Base-by-base conservation (phyloP, 1,140 invertebrate species). In the Triops longicaudatus region DNA sequence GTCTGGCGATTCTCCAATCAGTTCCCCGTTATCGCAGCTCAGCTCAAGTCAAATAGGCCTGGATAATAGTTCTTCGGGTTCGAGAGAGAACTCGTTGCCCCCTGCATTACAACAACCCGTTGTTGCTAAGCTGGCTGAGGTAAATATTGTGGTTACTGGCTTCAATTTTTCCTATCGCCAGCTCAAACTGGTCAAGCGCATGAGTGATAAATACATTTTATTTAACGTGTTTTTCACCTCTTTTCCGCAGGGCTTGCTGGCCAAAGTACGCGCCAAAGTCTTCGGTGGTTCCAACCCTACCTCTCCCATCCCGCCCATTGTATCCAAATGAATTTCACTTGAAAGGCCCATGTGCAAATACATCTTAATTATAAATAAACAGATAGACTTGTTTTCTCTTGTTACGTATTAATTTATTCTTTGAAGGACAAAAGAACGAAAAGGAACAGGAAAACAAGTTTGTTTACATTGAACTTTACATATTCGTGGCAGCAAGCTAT, bases 81-180 rank as follows among this genome's bases (percentile, higher is more conserved):
- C 76, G 11, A 41, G 37, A 26, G 37, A 42, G 12, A 77, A 73
- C 27, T 73, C 76, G 22, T 37, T 77, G 17, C 76, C 76, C 14
- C 72, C 76, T 31, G 22, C 73, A 10, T 43, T 77, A 50, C 72
- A 73, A 31, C 76, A 77, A 73, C 76, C 76, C 14, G 76, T 73
- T 73, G 41, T 77, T 26, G 76, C 76, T 1, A 77, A 77, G 44
- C 73, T 77, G 37, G 72, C 76, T 3, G 76, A 77, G 76, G 76
- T 77, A 73, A 72, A 63, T 63, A 63, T 22, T 63, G 22, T 63
- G 10, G 50, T n/a, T 4, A 3, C 50, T 63, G 31, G 7, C 2
- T 2, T 37, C 7, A 37, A 2, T 37, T 37, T 37, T 37, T 37
- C 31, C 31, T 37, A n/a, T 63, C 50, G 14, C 50, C 50, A 63